A percentile compares a stretch with the other conserved stretches of the same genome.
Conservation (phyloP, 2,113 vertebrate species). For the Dasyprocta punctata region DNA sequence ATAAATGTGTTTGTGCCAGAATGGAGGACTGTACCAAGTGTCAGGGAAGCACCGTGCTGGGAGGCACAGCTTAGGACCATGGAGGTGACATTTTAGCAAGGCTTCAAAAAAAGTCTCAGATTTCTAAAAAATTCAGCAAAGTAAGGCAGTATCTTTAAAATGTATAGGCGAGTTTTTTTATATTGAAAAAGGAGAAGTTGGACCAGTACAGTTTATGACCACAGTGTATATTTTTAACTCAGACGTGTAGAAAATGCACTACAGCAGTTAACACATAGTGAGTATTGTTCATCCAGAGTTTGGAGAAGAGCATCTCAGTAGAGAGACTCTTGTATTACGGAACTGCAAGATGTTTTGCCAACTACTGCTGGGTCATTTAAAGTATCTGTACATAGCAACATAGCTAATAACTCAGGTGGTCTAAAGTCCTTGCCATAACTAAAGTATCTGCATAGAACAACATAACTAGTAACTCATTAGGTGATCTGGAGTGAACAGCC, state of each 20-base stretch:
- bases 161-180: not conserved
- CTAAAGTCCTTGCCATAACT: not conserved
- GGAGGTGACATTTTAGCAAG: not conserved
- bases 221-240: not conserved
- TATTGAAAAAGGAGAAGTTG: not conserved
- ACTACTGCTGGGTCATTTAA: not conserved
- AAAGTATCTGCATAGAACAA: too few relatives aligned
- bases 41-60: not conserved
- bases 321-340: not conserved
- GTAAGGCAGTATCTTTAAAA: not conserved
- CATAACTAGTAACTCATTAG: too few relatives aligned
- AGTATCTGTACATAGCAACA: not conserved
- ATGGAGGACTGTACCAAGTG: not conserved
- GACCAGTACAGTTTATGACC: not conserved
- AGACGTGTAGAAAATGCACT: not conserved
- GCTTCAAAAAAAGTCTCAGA: not conserved
- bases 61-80: not conserved
- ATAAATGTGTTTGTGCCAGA: accelerated
- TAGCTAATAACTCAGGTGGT: not conserved
- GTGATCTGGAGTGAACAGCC: not conserved
- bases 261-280: not conserved
- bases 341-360: not conserved
- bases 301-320: not conserved
- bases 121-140: slow-evolving; percentile 20
- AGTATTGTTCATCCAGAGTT: not conserved